Conservation (phyloP, 2,797 vertebrate species). For the Alosa sapidissima region DNA sequence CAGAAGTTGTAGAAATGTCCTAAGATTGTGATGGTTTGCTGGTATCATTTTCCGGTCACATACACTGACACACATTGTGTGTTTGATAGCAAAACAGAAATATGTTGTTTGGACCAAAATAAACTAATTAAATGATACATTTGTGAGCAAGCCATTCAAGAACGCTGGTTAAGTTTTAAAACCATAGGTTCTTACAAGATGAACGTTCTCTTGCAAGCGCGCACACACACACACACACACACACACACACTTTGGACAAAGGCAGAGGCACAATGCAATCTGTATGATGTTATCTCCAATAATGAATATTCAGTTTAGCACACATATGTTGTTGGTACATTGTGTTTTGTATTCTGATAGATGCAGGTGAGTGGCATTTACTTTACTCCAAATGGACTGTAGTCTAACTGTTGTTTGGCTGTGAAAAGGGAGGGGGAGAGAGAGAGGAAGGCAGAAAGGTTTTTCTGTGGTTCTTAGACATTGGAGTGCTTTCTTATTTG, state of each 20-base stretch:
- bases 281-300: neutral
- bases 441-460: conserved; percentile 25
- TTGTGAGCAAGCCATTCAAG: neutral
- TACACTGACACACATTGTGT: neutral
- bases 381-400: neutral
- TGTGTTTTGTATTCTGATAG: neutral
- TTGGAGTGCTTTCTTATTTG: conserved; percentile 39
- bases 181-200: neutral
- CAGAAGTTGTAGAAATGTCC: no score
- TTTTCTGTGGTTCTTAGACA: conserved; percentile 23
- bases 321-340: neutral
- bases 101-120: neutral
- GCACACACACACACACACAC: neutral
- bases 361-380: neutral
- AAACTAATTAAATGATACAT: neutral
- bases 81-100: neutral
- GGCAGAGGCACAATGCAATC: neutral
- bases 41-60: no score
- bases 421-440: neutral
- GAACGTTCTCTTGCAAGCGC: neutral
- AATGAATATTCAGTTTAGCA: neutral
- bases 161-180: neutral
- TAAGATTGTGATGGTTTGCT: no score
- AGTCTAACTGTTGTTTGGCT: neutral
- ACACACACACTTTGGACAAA: neutral